Base-by-base conservation (phyloP, 2,888 invertebrate genomes). In the Atrina japonica region DNA sequence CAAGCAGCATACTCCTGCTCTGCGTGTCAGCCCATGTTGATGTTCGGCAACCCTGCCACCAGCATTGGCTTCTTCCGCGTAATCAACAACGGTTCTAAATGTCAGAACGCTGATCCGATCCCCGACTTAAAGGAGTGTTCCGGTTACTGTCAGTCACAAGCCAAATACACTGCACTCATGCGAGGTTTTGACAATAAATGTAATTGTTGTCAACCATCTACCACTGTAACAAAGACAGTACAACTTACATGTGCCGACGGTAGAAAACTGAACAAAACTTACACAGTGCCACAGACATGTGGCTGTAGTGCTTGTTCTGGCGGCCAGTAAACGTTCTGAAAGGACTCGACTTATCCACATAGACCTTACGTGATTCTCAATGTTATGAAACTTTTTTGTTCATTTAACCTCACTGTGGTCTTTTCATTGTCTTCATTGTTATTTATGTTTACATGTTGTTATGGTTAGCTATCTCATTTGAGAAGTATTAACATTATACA, bases 111-210 rank as follows among this genome's bases (percentile, higher is more conserved):
- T 5, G 73, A 77, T n/a, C 77, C 81, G 6, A 68, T 86, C 16
- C 58, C 67, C 11, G 84, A 85, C 53, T 76, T 86, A 21, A 78
- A 61, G 52, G 80, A 85, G 59, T 86, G 86, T 63, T 76, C 82
- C n/a, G 86, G 86, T 6, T 80, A 77, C 69, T 86, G 86, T 60
- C 78, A 71, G 18, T 84, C 86, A 0, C 60, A 61, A n/a, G 77
- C 83, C 3, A 77, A 69, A n/a, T 84, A 81, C 70, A 78, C 76
- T 25, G 65, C 77, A 16, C 30, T 83, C 25, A 76, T 84, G 83
- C 66, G 70, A 6, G 81, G 82, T 18, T 81, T 79, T 72, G 56
- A 75, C 53, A 82, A 81, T 70, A 78, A 75, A 16, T 84, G 85
- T 68, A 78, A 78, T 6, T 84, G 86, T 65, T 86, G 86, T 64